Evolutionary conservation across 1,140 invertebrate genomes (phyloP), one percentile per base, ranked within the genome.

Genomic region (Portunus trituberculatus): DNA sequence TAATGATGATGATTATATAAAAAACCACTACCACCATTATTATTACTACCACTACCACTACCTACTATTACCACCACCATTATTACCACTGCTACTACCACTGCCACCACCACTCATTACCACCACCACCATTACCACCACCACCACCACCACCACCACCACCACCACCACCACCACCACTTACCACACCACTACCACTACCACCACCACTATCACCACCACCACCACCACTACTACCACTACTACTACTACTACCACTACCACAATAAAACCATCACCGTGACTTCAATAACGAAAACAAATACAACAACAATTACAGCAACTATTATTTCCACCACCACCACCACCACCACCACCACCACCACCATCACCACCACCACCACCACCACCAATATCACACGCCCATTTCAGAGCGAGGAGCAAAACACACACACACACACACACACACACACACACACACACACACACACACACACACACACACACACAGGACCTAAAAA

Each of bases 401-500:
- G 16, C 52, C 52, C 16, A 76, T 76, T 76, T n/a, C 67, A 76
- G 20, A 76, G n/a, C 6, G 67, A 76, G 20, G 6, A n/a, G 6
- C n/a, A n/a, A n/a, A 25, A 76, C 67, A 76, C 67, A 76, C 67
- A 76, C 67, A 76, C 67, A 76, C 67, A 76, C 67, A 76, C 67
- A 76, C 67, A 76, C 67, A 76, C 52, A 59, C 52, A 59, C 52
- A 59, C 52, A 59, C 52, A 76, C 67, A 76, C 67, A 76, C 67
- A 76, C 67, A 76, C 67, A 76, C 67, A 76, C 67, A 76, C 67
- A 76, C 67, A 76, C 67, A 76, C 67, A 76, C 67, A 76, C 67
- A 76, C 67, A 76, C 67, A 76, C 67, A 76, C 25, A 76, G 12
- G n/a, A 25, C 12, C 67, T 7, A 25, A 76, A 39, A 39, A 39